Evolutionary conservation across 2,888 invertebrate species (phyloP), one percentile per base, ranked within the genome.

Genomic region (Lochmaea capreae): DNA sequence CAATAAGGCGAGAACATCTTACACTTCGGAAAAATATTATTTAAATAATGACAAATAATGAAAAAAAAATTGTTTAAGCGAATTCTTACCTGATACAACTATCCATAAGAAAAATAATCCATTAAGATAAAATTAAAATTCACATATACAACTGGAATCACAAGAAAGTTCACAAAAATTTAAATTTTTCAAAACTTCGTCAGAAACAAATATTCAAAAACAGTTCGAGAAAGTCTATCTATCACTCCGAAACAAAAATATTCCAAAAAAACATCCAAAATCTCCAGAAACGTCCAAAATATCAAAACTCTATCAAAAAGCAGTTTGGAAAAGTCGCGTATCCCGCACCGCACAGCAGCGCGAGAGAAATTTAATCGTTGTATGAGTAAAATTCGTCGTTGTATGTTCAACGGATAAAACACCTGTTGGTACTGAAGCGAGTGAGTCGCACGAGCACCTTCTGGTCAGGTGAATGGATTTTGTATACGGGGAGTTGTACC

Each of bases 391-490:
- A 63, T 42, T 11, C 43, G 42, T 16, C 43, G 52, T n/a, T 58
- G 39, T 18, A n/a, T 75, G 73, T 70, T 69, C 67, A 75, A 65
- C 71, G 76, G 71, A 71, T 73, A 61, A 76, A 78, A 78, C 77
- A 78, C 77, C 77, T 78, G 77, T 78, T 73, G 67, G 73, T 67
- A 78, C 77, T 78, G 74, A 77, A 66, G 66, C 70, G 57, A 62
- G 16, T 26, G 67, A 74, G 75, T 70, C 67, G 75, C 76, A 73
- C 72, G 71, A 76, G 72, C 76, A 72, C 75, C 65, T 69, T 75
- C 72, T 67, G 73, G 77, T 76, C 77, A 76, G 76, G 77, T 78
- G 77, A 78, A 76, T 76, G 77, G 77, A 74, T 71, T 67, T 72
- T 46, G 58, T 67, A 65, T 65, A 65, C 71, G 65, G 68, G 76